Percentiles rank a stretch among this genome's conserved stretches.
Conservation (phyloP, 2,888 invertebrate species). For the Drosophila vallismaia region DNA sequence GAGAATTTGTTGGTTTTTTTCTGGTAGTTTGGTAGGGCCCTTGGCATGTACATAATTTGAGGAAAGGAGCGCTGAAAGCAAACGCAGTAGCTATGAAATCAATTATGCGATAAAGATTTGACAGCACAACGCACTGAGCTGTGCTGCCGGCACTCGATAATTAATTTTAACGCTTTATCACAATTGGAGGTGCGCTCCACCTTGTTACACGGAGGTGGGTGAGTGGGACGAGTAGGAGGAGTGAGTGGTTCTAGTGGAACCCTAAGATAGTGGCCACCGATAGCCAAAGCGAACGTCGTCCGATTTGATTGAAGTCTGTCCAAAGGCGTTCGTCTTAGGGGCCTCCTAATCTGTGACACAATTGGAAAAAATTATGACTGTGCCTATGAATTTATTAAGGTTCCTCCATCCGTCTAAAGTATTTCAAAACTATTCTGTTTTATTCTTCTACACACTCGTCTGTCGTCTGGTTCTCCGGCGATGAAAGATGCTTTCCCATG, state of each 20-base stretch:
- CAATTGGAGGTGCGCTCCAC: conserved; percentile 69
- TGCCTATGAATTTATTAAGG: conserved; percentile 68
- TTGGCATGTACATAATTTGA: conserved; percentile 65
- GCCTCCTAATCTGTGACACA: conserved; percentile 72
- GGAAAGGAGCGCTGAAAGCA: conserved; percentile 63
- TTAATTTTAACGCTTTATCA: conserved; percentile 80
- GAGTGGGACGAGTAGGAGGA: conserved; percentile 2
- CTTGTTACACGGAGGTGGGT: not conserved
- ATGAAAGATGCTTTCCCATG: conserved; percentile 75
- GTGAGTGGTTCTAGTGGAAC: not conserved
- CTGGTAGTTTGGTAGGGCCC: conserved; percentile 15
- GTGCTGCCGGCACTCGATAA: conserved; percentile 76
- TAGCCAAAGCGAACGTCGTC: conserved; percentile 44
- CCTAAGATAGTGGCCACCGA: conserved; percentile 62
- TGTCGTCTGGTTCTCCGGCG: conserved; percentile 26
- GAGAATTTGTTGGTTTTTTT: not conserved
- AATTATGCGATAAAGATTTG: conserved; percentile 80
- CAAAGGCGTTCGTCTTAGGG: conserved; percentile 50
- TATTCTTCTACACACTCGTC: conserved; percentile 5
- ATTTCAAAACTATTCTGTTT: not conserved
- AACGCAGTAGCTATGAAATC: conserved; percentile 80
- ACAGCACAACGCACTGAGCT: conserved; percentile 68
- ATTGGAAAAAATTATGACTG: conserved; percentile 56
- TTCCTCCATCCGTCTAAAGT: not conserved
- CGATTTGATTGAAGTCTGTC: conserved; percentile 78